phyloP scores from a whole-genome alignment of 2,888 invertebrate species.

The Homarus gammarus region DNA sequence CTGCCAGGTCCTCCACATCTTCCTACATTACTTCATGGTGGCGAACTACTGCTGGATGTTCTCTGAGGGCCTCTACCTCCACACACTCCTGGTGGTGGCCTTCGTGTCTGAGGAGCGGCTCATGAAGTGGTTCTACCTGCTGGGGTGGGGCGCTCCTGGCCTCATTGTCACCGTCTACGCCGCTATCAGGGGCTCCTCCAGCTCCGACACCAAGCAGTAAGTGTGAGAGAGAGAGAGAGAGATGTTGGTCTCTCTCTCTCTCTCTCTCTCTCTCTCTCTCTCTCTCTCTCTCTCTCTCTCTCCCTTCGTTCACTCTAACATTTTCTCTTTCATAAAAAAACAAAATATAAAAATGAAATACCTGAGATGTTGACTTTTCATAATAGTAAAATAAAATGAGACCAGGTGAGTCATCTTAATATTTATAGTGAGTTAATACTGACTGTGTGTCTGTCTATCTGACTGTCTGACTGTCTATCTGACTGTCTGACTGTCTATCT shows the following conservation, averaged over 20 bases:
- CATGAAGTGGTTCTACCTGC: slow-evolving; percentile 88
- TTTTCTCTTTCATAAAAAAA: not conserved
- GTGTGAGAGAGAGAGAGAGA: too few relatives aligned
- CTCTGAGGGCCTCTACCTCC: slow-evolving; percentile 95
- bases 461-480: too few relatives aligned
- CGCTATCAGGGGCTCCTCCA: slow-evolving; percentile 81
- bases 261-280: not conserved
- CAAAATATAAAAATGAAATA: too few relatives aligned
- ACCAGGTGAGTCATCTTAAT: too few relatives aligned
- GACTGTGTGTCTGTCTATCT: too few relatives aligned
- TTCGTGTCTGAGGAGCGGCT: slow-evolving; percentile 93
- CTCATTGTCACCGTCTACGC: slow-evolving; percentile 85
- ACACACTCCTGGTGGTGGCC: slow-evolving; percentile 93
- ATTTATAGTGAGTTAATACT: too few relatives aligned
- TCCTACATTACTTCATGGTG: slow-evolving; percentile 91
- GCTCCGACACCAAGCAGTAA: slow-evolving; percentile 44
- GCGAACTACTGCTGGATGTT: slow-evolving; percentile 98
- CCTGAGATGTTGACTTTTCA: too few relatives aligned
- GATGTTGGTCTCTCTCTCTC: slow-evolving; percentile 1
- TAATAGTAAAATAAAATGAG: too few relatives aligned
- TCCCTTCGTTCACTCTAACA: not conserved
- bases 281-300: not conserved
- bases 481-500: too few relatives aligned
- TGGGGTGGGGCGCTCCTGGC: slow-evolving; percentile 91
- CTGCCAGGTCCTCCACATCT: slow-evolving; percentile 90